Evolutionary conservation across 2,888 invertebrate species (phyloP), one percentile per base, ranked within the genome.

Genomic region (Cryptocheilus praepositus): DNA sequence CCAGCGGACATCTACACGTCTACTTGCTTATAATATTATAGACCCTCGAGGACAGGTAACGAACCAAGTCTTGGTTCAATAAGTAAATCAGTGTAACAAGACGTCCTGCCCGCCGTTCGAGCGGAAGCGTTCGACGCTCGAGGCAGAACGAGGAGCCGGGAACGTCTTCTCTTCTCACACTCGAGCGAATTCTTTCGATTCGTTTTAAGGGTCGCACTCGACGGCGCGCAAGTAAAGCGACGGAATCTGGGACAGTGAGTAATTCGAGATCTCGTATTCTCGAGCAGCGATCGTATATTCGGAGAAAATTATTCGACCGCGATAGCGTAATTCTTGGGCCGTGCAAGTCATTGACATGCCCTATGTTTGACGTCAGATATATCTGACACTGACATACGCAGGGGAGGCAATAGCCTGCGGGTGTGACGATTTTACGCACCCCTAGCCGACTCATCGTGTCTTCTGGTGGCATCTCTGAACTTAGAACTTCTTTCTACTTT

Each of bases 41-140:
- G 68, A 76, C 71, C 74, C 73, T 53, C 66, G 70, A 67, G 68
- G 67, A 71, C 70, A 63, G 71, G 79, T 79, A 79, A 80, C 79
- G 79, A 79, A 78, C 76, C 76, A 76, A 80, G 72, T 72, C 74
- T 63, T 67, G 67, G 71, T 64, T 67, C 73, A 72, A 65, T 79
- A 81, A 75, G 74, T 71, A 75, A 81, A 81, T 80, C 74, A 81
- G 73, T 72, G 74, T 77, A 81, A 74, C 80, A 81, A 79, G 74
- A 71, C 74, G 71, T 70, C 70, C 67, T 70, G 74, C 68, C 70
- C 65, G 59, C 53, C 66, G 67, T 70, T 78, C 76, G 71, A 78
- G 78, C 76, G 80, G 76, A 76, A 80, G 74, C 70, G 67, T 59
- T 71, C 69, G 59, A 56, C 61, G 69, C 69, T 71, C 49, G 64